Conservation (phyloP, 2,113 vertebrate genomes). For the Mesoclemmys tuberculata region DNA sequence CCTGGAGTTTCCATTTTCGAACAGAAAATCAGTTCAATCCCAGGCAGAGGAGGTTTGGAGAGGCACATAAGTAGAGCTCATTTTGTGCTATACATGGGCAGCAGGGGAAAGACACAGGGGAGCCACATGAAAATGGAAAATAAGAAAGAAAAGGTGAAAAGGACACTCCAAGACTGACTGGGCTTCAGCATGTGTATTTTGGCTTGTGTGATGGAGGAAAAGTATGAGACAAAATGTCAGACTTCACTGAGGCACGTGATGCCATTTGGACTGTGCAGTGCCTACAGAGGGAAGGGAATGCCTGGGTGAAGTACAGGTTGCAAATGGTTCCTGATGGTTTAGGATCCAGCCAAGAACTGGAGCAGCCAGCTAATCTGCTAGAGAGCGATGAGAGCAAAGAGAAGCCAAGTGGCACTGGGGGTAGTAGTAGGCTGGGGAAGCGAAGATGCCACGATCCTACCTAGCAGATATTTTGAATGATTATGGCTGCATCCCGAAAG, state of each 20-base stretch:
- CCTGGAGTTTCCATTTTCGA: slow-evolving; percentile 78
- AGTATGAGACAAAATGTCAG: slow-evolving; percentile 7
- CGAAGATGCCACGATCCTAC: not conserved
- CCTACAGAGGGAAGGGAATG: not conserved
- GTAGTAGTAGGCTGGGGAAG: not conserved
- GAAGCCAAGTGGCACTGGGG: not conserved
- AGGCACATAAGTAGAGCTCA: slow-evolving; percentile 66
- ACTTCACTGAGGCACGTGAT: slow-evolving; percentile 1
- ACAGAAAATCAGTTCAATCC: slow-evolving; percentile 71
- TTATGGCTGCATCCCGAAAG: not conserved
- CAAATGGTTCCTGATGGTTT: too few relatives aligned
- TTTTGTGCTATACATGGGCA: slow-evolving; percentile 55
- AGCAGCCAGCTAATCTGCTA: too few relatives aligned
- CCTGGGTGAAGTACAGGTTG: not conserved
- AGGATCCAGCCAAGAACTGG: not conserved
- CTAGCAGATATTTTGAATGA: not conserved
- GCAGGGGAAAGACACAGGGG: slow-evolving; percentile 52
- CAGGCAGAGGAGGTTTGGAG: slow-evolving; percentile 72
- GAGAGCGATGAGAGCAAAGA: not conserved
- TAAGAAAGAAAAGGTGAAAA: not conserved
- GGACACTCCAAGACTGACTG: not conserved
- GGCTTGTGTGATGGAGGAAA: slow-evolving; percentile 1
- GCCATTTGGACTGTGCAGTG: not conserved
- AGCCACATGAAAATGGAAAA: slow-evolving; percentile 38
- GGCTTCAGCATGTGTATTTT: slow-evolving; percentile 5